These are phyloP conservation scores for Drosophila eohydei DNA, from an alignment of 2,888 invertebrate species.

Conservation along the genomic window DNA sequence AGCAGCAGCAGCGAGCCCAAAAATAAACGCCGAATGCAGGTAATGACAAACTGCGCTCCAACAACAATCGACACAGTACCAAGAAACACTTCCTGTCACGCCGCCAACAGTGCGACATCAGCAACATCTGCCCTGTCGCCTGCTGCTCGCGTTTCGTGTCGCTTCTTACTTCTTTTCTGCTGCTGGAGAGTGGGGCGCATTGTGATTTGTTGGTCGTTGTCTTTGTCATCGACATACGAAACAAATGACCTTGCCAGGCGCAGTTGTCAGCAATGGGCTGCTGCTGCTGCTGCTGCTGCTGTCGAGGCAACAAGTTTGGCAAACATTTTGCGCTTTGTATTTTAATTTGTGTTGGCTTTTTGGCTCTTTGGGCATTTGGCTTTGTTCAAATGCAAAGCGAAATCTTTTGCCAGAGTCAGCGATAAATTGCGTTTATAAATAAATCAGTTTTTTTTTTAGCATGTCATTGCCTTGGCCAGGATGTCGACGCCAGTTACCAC, in stretches of 20 bases:
- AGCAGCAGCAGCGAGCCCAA: constrained; percentile 32
- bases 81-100: constrained; percentile 69
- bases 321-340: constrained; percentile 70
- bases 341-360: constrained; percentile 45
- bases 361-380: constrained; percentile 25
- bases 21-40: constrained; percentile 57
- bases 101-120: constrained; percentile 39
- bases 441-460: constrained; percentile 62
- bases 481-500: constrained; percentile 50
- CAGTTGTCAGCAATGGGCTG: constrained; percentile 15
- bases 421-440: constrained; percentile 76
- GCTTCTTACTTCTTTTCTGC: constrained; percentile 1
- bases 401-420: constrained; percentile 50
- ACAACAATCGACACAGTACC: constrained; percentile 34
- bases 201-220: constrained; percentile 43
- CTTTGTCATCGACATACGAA: constrained; percentile 71
- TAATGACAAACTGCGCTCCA: constrained; percentile 64
- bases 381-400: constrained; percentile 58
- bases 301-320: constrained; percentile 73
- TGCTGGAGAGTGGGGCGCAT: constrained; percentile 8
- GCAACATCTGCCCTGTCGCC: constrained; percentile 31
- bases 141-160: constrained; percentile 5
- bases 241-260: constrained; percentile 72
- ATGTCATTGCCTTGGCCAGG: constrained; percentile 49
- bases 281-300: constrained; percentile 19